Base-by-base conservation (phyloP, 2,888 invertebrate genomes). In the Zelleria hepariella region DNA sequence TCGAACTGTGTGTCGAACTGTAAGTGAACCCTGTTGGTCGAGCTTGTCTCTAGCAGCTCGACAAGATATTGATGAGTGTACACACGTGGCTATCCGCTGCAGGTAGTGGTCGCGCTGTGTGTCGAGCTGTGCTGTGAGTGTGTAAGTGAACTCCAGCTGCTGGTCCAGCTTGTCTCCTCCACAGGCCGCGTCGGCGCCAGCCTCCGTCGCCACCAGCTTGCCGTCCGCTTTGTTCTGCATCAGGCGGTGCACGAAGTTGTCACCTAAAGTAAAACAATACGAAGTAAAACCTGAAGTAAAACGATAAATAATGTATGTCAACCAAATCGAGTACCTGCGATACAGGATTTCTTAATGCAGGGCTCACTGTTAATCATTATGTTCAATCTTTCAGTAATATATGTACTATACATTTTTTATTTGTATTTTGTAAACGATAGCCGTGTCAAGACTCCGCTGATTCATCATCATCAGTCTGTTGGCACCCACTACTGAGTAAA, bases 11-110 rank as follows among this genome's bases (percentile, higher is more conserved):
- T 96, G 1, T 98, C 98, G 53, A 99, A 89, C 98, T 90, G 86
- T 98, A 98, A 0, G 98, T 98, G 77, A 98, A 99, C 90, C 99
- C 99, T 99, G 89, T 77, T 98, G 98, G 85, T 99, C 99, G 25
- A 90, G 32, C 10, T 89, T 3, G 32, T 32, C 5, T 32, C 6
- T 32, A 32, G 32, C 5, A 7, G 32, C 32, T 32, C 32, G 32
- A n/a, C 20, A 32, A 32, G 7, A 1, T 10, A 32, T 2, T 49
- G 4, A n/a, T 5, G n/a, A 2, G 18, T n/a, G n/a, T n/a, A 56
- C 60, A 10, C 59, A 81, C 78, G 77, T 88, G 48, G 86, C 86
- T 63, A 96, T 84, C 68, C 92, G 92, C 58, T 96, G 95, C 78
- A 99, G 73, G 81, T 96, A 99, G 81, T 95, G 98, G 68, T 93